A percentile compares a stretch with the other conserved stretches of the same genome.
Conservation (phyloP, 2,888 invertebrate species). For the Sycophila texana region DNA sequence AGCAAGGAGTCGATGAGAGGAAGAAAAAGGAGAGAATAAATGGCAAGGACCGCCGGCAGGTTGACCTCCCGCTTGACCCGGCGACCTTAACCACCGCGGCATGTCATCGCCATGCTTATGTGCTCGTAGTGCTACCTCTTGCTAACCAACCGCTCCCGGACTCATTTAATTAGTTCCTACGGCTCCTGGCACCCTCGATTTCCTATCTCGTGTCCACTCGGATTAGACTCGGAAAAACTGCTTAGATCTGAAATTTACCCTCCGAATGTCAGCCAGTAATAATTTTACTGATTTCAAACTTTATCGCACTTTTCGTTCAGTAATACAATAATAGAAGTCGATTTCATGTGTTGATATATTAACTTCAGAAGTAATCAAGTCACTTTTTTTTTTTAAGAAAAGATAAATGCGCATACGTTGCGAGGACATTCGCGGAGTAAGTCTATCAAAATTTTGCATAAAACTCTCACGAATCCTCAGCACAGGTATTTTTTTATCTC, state of each 20-base stretch:
- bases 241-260: too few relatives aligned
- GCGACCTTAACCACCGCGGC: constrained; percentile 64
- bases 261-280: too few relatives aligned
- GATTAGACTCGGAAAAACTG: neutral
- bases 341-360: too few relatives aligned
- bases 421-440: too few relatives aligned
- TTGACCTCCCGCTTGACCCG: constrained; percentile 67
- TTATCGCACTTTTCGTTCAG: too few relatives aligned
- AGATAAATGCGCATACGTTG: too few relatives aligned
- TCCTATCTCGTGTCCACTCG: neutral
- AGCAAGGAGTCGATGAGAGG: neutral
- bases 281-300: too few relatives aligned
- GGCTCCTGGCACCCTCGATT: constrained; percentile 10
- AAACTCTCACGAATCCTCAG: neutral
- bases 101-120: constrained; percentile 62
- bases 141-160: constrained; percentile 67
- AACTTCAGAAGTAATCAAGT: too few relatives aligned
- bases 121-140: constrained; percentile 60
- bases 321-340: too few relatives aligned
- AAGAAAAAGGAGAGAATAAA: constrained; percentile 56
- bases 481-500: neutral
- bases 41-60: constrained; percentile 62
- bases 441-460: too few relatives aligned
- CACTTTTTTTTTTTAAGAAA: too few relatives aligned
- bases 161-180: constrained; percentile 68